phyloP scores from a whole-genome alignment of 2,888 invertebrate species.

The Drosophila niveifrons region DNA sequence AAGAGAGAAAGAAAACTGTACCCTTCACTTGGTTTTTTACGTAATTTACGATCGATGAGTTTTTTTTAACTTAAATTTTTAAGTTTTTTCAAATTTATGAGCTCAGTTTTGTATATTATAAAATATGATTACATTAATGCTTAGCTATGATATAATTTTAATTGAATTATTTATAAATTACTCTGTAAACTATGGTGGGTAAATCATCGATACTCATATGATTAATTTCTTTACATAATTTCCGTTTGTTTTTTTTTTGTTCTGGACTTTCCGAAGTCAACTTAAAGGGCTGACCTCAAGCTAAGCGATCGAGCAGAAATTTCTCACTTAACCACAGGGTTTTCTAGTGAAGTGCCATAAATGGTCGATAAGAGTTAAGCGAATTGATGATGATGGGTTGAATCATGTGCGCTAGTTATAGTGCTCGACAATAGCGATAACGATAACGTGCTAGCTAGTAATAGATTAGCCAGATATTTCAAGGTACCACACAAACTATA shows the following conservation, averaged over 20 bases:
- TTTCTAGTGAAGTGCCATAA: background rate
- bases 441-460: conserved; percentile 7
- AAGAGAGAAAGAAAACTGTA: background rate
- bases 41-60: too few relatives aligned
- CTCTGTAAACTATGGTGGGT: too few relatives aligned
- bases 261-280: background rate
- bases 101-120: too few relatives aligned
- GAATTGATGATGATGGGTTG: conserved; percentile 4
- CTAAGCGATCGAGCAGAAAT: background rate
- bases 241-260: too few relatives aligned
- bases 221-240: too few relatives aligned
- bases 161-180: too few relatives aligned
- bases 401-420: conserved; percentile 19
- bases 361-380: conserved; percentile 4
- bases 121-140: too few relatives aligned
- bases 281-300: conserved; percentile 4
- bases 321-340: background rate
- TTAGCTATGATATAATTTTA: too few relatives aligned
- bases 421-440: conserved; percentile 10
- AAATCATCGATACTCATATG: too few relatives aligned
- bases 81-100: too few relatives aligned
- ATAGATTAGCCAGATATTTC: conserved; percentile 15
- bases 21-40: background rate
- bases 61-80: too few relatives aligned
- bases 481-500: background rate